Conservation (phyloP, 2,888 invertebrate species). For the Phytoseiulus persimilis region DNA sequence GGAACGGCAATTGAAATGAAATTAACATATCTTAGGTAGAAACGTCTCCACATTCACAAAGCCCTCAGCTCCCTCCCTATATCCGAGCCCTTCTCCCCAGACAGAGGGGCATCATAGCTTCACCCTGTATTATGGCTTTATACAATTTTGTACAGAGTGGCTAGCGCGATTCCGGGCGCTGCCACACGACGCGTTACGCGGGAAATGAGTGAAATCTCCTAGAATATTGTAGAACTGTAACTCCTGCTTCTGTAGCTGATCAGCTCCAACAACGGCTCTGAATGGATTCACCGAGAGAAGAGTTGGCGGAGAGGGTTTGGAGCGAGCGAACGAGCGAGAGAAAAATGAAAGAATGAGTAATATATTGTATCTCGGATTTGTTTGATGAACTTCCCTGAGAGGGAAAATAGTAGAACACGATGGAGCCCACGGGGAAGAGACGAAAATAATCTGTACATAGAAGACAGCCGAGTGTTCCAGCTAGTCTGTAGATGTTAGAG, state of each 20-base stretch:
- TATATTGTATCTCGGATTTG: background rate
- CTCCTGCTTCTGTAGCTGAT: background rate
- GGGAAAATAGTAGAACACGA: background rate
- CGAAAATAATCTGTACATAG: background rate
- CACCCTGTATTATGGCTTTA: conserved; percentile 5
- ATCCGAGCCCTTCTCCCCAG: background rate
- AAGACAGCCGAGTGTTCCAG: conserved; percentile 5
- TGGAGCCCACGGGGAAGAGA: background rate
- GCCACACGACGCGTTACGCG: background rate
- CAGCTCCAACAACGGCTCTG: background rate
- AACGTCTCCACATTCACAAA: background rate
- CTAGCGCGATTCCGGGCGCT: background rate
- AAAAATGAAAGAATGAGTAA: background rate
- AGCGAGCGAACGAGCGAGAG: background rate
- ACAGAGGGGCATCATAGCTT: background rate
- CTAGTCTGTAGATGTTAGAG: conserved; percentile 1
- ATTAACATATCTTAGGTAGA: background rate
- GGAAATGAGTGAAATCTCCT: background rate
- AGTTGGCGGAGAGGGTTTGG: too few species aligned
- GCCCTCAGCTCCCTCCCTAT: background rate
- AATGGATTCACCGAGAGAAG: too few species aligned
- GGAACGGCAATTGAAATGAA: background rate
- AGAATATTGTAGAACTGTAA: background rate
- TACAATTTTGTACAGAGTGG: conserved; percentile 5
- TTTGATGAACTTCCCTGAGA: background rate